Conservation (phyloP, 2,113 vertebrate genomes). For the Notarius quadriscutis region DNA sequence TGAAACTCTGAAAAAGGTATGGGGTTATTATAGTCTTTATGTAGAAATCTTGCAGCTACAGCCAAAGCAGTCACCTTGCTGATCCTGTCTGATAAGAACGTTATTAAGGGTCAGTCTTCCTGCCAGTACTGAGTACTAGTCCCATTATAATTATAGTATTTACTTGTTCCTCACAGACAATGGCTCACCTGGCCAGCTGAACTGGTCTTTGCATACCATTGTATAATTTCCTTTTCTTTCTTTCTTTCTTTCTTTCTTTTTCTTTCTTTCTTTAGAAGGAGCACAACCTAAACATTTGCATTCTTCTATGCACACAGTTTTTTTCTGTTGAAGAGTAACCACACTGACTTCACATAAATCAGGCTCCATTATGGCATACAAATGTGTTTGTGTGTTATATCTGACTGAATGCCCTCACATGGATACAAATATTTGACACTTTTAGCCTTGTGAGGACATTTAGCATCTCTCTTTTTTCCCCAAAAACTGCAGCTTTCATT, state of each 20-base stretch:
- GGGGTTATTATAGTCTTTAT: background rate
- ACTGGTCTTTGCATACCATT: slow-evolving; percentile 65
- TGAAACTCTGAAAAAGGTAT: background rate
- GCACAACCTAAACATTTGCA: slow-evolving; percentile 70
- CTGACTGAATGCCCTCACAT: background rate
- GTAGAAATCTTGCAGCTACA: background rate
- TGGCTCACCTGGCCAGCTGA: slow-evolving; percentile 70
- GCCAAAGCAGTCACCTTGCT: background rate
- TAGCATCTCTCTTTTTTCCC: too few species aligned
- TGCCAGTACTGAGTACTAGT: background rate
- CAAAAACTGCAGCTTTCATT: background rate
- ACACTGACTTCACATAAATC: background rate
- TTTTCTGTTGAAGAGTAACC: background rate
- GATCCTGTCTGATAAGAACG: slow-evolving; percentile 35
- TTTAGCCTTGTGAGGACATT: background rate
- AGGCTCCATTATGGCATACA: background rate
- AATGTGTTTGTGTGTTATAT: background rate
- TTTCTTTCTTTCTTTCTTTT: slow-evolving; percentile 47
- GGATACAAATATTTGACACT: background rate
- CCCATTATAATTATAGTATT: slow-evolving; percentile 65
- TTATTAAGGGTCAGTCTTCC: slow-evolving; percentile 26
- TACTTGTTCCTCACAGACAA: slow-evolving; percentile 62
- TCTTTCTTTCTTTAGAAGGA: slow-evolving; percentile 46
- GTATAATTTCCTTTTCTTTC: slow-evolving; percentile 66
- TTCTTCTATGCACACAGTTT: slow-evolving; percentile 46